Base-by-base conservation (phyloP, 2,113 vertebrate genomes). In the Alectura lathami region DNA sequence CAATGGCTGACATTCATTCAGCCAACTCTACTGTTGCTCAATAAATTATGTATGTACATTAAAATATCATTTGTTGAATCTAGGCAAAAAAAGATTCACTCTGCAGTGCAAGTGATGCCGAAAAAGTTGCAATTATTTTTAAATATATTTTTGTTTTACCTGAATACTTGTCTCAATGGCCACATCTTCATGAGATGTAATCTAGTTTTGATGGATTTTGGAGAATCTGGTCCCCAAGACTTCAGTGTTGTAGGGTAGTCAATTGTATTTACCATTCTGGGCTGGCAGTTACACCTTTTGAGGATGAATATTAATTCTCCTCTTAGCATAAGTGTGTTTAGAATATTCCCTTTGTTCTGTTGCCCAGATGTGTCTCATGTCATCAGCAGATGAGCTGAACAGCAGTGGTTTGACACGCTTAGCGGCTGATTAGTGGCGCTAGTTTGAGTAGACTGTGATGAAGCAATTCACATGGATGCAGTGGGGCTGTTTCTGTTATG, bases 11-110 rank as follows among this genome's bases (percentile, higher is more conserved):
- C 90, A 93, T 90, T 94, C 88, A 88, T 97, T 91, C 92, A 95
- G 83, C 75, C 90, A 95, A 94, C 74, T 82, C 67, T 86, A 95
- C 59, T 45, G 67, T 94, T 94, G 80, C 94, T 94, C 76, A 89
- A 93, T 96, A 97, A 97, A 97, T 95, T 93, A 96, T 96, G 85
- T 90, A 96, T 94, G 88, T 95, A 91, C 83, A 94, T 94, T 93
- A 94, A 96, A 96, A 97, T 92, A 89, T 82, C 50, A 94, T 96
- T 94, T 96, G 83, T 96, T 94, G 91, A 94, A 95, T 87, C 74
- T 82, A 64, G 34, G 66, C 69, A 91, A 93, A 96, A 94, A 77
- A 70, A 67, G 72, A 86, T 79, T 67, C 54, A 70, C 45, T 91
- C 60, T 74, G 51, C 80, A 93, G 56, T 85, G 86, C 86, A 76